phyloP scores from a whole-genome alignment of 2,888 invertebrate genomes.

The Mesorhabditis spiculigera region DNA sequence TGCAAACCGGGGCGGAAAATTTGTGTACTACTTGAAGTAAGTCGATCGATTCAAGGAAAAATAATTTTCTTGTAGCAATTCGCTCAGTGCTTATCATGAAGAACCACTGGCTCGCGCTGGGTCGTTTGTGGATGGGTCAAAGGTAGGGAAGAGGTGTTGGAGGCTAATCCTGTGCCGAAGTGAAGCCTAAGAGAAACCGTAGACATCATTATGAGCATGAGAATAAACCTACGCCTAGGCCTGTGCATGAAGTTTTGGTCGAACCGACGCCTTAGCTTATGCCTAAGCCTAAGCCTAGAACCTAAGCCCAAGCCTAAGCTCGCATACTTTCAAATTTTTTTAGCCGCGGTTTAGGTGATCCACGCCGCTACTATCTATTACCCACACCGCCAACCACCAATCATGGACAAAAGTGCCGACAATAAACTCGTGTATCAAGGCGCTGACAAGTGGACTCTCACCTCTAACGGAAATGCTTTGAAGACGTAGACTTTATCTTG shows the following conservation, averaged over 20 bases:
- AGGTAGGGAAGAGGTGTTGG: neutral
- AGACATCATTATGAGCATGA: too few species aligned
- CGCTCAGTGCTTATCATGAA: neutral
- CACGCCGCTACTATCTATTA: neutral
- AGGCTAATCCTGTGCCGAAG: neutral
- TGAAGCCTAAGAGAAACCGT: neutral
- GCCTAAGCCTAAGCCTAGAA: too few species aligned
- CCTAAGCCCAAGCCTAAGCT: too few species aligned
- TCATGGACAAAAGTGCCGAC: neutral
- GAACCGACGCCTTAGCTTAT: too few species aligned
- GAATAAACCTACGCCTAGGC: too few species aligned
- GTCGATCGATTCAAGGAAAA: neutral
- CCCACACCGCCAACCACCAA: conserved; percentile 15
- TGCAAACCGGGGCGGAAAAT: conserved; percentile 10
- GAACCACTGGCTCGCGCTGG: conserved; percentile 1
- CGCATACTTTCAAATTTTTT: too few species aligned
- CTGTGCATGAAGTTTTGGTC: too few species aligned
- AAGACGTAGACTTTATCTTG: neutral
- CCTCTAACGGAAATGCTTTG: neutral
- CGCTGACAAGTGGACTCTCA: conserved; percentile 4
- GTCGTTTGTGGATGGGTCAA: conserved; percentile 3
- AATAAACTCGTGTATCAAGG: neutral
- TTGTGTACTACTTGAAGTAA: conserved; percentile 7
- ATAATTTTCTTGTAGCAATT: neutral
- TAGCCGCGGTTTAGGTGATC: neutral